Base-by-base conservation (phyloP, 2,797 vertebrate species). In the Sebastes trivittatus region DNA sequence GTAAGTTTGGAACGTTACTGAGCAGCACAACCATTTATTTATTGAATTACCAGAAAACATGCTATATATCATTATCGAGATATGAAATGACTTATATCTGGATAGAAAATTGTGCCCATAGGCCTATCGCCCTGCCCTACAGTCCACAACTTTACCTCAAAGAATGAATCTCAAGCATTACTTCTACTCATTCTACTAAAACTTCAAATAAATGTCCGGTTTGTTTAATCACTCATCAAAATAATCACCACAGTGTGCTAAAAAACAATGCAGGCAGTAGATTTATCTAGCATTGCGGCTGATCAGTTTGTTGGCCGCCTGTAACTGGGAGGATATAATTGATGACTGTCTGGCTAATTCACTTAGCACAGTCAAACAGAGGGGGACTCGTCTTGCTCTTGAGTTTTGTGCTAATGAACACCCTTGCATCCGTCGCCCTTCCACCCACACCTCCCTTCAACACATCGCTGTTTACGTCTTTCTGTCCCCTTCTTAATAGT, bases 401-500 rank as follows among this genome's bases (percentile, higher is more conserved):
- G 78, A 88, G 84, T 83, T 91, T 70, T 84, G 81, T 70, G 42
- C 81, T 91, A 92, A 95, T 93, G 89, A 92, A 90, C 87, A 89
- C 82, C 84, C 86, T 81, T 66, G 52, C 83, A 83, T 77, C 77
- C 56, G n/a, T 77, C 55, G 66, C 78, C 81, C 77, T 78, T 69
- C 82, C 74, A n/a, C 88, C 88, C 86, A 89, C 89, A 82, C 52
- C 81, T 84, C 85, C 85, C 75, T 69, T 92, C 88, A 90, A 78
- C 89, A 88, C 86, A 77, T 92, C 74, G 72, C 86, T 76, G 87
- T 93, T 91, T 88, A 88, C 82, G 86, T 82, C 86, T 84, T 88
- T 85, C 82, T 76, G 88, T 84, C 88, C 88, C 77, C 78, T 82
- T 91, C 90, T 82, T 93, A 85, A 87, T 93, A 93, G 85, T 93